Percentiles rank a stretch among this genome's conserved stretches.
Evolutionary conservation across 2,797 vertebrate genomes (phyloP).

Genomic region (Aplochiton taeniatus): DNA sequence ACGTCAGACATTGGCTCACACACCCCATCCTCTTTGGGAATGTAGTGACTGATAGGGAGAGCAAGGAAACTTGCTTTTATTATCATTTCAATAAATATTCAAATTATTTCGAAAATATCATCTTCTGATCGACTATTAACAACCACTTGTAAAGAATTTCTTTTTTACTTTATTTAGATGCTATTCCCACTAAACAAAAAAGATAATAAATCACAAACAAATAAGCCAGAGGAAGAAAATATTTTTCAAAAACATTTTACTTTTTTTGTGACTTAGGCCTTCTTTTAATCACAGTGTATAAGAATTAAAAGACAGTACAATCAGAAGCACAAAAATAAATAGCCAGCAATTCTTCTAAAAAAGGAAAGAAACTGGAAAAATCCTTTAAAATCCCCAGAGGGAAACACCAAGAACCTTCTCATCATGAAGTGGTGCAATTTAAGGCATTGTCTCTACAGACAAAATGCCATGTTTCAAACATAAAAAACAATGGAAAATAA

Average conservation of each 20-base stretch:
- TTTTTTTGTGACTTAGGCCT: slow-evolving; percentile 21
- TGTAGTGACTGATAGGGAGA: no score
- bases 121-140: no score
- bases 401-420: slow-evolving; percentile 7
- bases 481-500: no score
- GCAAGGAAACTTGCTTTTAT: slow-evolving; percentile 22
- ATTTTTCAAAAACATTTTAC: slow-evolving; percentile 7
- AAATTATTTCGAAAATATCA: neutral
- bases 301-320: slow-evolving; percentile 41
- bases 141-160: no score
- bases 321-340: slow-evolving; percentile 34
- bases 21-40: no score
- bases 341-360: slow-evolving; percentile 24
- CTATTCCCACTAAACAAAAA: no score
- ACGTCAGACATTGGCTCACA: no score
- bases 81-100: slow-evolving; percentile 14
- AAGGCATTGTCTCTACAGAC: no score
- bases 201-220: neutral
- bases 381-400: slow-evolving; percentile 23
- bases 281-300: slow-evolving; percentile 45
- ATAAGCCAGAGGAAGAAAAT: neutral
- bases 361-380: slow-evolving; percentile 18
- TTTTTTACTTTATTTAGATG: no score
- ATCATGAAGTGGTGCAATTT: neutral
- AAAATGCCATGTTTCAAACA: no score